phyloP scores from a whole-genome alignment of 2,888 invertebrate species.

The Macrophya annulata region DNA sequence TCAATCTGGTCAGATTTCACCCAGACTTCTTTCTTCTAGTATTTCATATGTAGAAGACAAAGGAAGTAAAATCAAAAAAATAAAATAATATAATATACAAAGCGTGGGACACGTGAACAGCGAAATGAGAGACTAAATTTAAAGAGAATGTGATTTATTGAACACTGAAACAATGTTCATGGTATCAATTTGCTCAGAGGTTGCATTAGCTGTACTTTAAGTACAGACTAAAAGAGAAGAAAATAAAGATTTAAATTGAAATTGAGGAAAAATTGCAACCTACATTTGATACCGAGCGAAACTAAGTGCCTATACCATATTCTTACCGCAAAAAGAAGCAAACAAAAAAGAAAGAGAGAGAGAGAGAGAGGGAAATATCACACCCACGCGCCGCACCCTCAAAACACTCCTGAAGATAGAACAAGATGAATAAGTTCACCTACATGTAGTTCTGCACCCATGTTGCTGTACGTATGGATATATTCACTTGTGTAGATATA shows the following conservation, averaged over 20 bases:
- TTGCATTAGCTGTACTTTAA: background rate
- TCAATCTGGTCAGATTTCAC: too few relatives aligned
- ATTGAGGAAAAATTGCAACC: background rate
- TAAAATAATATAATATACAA: too few relatives aligned
- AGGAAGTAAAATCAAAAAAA: too few relatives aligned
- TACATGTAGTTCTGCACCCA: background rate
- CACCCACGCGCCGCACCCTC: background rate
- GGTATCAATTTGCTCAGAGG: background rate
- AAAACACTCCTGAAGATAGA: constrained; percentile 11
- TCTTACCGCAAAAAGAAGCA: background rate
- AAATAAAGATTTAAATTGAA: background rate
- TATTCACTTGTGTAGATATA: background rate
- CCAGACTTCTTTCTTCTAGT: too few relatives aligned
- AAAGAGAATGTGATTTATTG: too few relatives aligned
- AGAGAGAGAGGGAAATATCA: background rate
- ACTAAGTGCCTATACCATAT: background rate
- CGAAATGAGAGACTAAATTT: too few relatives aligned
- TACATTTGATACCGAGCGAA: background rate
- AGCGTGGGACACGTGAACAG: too few relatives aligned
- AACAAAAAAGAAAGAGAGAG: too few relatives aligned
- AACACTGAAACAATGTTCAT: too few relatives aligned
- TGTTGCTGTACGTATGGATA: background rate
- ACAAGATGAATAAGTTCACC: constrained; percentile 8
- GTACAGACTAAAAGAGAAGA: background rate
- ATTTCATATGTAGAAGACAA: too few relatives aligned